A percentile compares a stretch with the other conserved stretches of the same genome.
Conservation (phyloP, 2,797 vertebrate genomes). For the Poeciliopsis presidionis region DNA sequence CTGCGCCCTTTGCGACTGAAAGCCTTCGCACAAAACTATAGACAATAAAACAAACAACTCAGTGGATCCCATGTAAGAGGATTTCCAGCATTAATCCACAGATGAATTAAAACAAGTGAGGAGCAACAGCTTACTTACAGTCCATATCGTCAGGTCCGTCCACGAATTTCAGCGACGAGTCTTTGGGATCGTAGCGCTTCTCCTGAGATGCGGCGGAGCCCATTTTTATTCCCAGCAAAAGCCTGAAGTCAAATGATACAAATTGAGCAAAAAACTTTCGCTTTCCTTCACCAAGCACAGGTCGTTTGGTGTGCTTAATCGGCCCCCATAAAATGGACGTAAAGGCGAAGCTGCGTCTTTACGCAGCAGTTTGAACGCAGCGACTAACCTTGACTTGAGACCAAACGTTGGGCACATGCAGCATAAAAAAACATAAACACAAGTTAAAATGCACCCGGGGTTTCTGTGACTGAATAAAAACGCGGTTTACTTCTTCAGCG, state of each 20-base stretch:
- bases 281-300: background rate
- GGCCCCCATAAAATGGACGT: too few relatives aligned
- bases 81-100: background rate
- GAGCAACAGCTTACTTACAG: conserved; percentile 32
- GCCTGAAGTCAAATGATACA: background rate
- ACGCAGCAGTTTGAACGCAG: background rate
- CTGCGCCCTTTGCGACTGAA: conserved; percentile 44
- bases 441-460: accelerated
- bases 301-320: background rate
- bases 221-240: background rate
- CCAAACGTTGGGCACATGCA: background rate
- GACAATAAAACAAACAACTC: background rate
- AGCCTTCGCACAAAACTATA: conserved; percentile 31
- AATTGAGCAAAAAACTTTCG: background rate
- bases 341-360: background rate
- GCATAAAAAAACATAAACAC: background rate
- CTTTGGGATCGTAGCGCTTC: conserved; percentile 53
- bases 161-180: conserved; percentile 52
- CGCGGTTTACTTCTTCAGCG: background rate
- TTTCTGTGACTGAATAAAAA: background rate
- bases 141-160: conserved; percentile 50
- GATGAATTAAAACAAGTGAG: background rate
- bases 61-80: too few relatives aligned
- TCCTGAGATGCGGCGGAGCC: background rate
- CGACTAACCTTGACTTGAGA: background rate